These are phyloP conservation scores for Dryocosmus kuriphilus DNA, from an alignment of 2,888 invertebrate genomes.

Conservation along the genomic window DNA sequence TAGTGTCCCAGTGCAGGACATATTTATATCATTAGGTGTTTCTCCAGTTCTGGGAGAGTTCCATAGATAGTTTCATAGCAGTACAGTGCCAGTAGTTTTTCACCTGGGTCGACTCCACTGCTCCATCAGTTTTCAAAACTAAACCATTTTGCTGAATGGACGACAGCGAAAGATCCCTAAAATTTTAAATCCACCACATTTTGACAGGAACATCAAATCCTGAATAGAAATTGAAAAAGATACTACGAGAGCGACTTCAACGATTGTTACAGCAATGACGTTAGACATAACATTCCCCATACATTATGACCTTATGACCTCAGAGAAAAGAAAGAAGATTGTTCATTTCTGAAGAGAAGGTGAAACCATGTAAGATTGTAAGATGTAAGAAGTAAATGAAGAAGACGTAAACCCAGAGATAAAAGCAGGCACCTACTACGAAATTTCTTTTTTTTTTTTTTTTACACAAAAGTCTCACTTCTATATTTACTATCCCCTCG, in stretches of 20 bases:
- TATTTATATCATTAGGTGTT: too few relatives aligned
- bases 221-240: not conserved
- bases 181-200: not conserved
- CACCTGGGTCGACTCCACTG: too few relatives aligned
- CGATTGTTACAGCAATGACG: slow-evolving; percentile 25
- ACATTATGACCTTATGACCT: slow-evolving; percentile 36
- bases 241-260: slow-evolving; percentile 29
- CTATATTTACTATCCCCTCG: slow-evolving; percentile 16
- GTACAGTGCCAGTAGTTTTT: too few relatives aligned
- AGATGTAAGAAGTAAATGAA: slow-evolving; percentile 27
- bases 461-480: too few relatives aligned
- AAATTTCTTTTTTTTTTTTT: not conserved
- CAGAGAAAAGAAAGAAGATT: slow-evolving; percentile 12
- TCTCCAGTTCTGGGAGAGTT: too few relatives aligned
- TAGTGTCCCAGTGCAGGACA: too few relatives aligned
- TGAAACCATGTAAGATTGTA: not conserved
- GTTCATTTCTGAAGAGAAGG: slow-evolving; percentile 16
- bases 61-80: too few relatives aligned
- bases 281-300: not conserved
- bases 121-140: not conserved
- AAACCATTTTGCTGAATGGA: not conserved
- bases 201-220: not conserved
- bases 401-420: not conserved
- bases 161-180: not conserved
- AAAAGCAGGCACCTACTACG: slow-evolving; percentile 22